phyloP scores from a whole-genome alignment of 2,797 vertebrate species.

The Melanotaenia maccullochi region DNA sequence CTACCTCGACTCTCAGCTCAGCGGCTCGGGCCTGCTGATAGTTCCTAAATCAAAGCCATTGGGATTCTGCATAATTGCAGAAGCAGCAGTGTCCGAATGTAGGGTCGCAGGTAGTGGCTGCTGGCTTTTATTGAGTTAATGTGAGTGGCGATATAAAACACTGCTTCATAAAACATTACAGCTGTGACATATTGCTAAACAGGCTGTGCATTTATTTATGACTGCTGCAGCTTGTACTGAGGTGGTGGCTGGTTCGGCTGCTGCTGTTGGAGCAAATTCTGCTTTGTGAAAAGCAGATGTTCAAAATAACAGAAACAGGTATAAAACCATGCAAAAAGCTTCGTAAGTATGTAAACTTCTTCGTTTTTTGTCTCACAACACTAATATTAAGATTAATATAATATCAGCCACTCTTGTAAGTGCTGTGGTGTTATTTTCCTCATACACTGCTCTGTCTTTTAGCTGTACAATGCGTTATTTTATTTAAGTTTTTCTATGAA shows the following conservation, averaged over 20 bases:
- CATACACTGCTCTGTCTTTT: neutral
- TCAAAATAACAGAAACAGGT: neutral
- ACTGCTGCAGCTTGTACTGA: constrained; percentile 27
- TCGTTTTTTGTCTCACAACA: neutral
- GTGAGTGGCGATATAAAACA: constrained; percentile 63
- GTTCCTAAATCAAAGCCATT: constrained; percentile 82
- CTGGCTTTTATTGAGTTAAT: constrained; percentile 69
- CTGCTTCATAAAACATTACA: constrained; percentile 68
- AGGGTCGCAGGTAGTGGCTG: constrained; percentile 52
- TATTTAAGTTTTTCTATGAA: neutral
- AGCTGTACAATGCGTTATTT: neutral
- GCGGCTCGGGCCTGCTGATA: constrained; percentile 58
- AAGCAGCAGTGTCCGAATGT: constrained; percentile 42
- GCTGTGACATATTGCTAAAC: constrained; percentile 49
- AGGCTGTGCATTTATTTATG: constrained; percentile 63
- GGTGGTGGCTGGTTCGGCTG: constrained; percentile 18
- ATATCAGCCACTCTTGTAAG: neutral
- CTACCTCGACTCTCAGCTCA: constrained; percentile 49
- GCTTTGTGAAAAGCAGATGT: neutral
- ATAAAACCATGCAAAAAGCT: neutral
- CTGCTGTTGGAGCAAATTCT: neutral
- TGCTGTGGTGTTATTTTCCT: neutral
- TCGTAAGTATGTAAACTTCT: neutral
- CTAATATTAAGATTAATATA: neutral
- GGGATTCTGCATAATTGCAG: constrained; percentile 84